A percentile compares a stretch with the other conserved stretches of the same genome.
These are phyloP conservation scores for Drosophila watanabei DNA, from an alignment of 1,140 invertebrate species.

Conservation along the genomic window DNA sequence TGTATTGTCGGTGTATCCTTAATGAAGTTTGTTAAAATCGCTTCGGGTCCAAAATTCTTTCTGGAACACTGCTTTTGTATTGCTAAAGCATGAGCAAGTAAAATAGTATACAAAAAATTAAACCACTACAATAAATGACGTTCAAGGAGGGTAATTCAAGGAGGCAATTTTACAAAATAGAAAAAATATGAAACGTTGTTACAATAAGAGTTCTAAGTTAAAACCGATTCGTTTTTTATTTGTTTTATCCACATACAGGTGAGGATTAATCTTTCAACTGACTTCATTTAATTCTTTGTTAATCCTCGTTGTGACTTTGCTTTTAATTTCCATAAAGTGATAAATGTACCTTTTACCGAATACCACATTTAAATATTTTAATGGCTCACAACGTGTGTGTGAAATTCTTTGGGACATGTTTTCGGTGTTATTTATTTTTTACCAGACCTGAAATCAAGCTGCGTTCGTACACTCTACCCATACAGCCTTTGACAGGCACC, in stretches of 20 bases:
- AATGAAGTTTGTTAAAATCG: constrained; percentile 8
- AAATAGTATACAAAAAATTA: no score
- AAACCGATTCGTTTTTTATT: not conserved
- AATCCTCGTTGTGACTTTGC: not conserved
- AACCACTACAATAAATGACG: no score
- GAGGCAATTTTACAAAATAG: no score
- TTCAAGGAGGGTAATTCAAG: not conserved
- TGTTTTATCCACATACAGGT: not conserved
- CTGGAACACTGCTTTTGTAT: not conserved
- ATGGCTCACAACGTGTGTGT: constrained; percentile 1
- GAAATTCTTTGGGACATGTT: constrained; percentile 2
- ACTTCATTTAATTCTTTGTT: not conserved
- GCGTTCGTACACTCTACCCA: constrained; percentile 33
- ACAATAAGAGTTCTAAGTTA: not conserved
- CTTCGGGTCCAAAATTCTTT: not conserved
- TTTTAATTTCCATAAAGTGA: constrained; percentile 3
- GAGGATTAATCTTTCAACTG: not conserved
- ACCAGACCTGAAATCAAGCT: constrained; percentile 38
- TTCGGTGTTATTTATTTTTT: not conserved
- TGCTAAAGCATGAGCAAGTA: not conserved
- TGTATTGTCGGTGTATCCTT: not conserved
- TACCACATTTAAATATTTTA: constrained; percentile 5
- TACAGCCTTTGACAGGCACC: constrained; percentile 8
- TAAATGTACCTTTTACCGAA: not conserved
- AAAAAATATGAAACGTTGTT: not conserved